Evolutionary conservation across 2,888 invertebrate species (phyloP), one percentile per base, ranked within the genome.

Genomic region (Didymodactylos carnosus): DNA sequence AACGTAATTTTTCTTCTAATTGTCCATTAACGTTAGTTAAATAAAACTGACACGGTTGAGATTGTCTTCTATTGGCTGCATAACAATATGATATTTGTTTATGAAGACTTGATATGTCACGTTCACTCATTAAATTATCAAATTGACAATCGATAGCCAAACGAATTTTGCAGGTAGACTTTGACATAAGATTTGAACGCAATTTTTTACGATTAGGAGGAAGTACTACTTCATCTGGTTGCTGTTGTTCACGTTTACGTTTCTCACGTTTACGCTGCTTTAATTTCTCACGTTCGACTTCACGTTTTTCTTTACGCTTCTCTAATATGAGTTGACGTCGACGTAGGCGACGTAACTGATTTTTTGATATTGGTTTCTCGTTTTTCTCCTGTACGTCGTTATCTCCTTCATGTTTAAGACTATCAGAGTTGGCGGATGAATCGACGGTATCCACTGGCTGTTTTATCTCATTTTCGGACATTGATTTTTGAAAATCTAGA

Each of bases 141-240:
- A 92, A 94, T 80, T 91, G 91, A 80, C 94, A 87, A 82, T 97
- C 95, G 77, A 97, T 88, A 23, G 89, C 89, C 23, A 95, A 86
- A 73, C 86, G 86, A 73, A 88, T 86, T 83, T 88, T 88, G 80
- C 88, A 89, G 72, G 86, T 84, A 76, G 89, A 88, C 16, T 72
- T 51, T 19, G 69, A 69, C 75, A 75, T 75, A 7, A 46, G 23
- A 27, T 70, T 69, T 46, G 39, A 51, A 35, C 46, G 69, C 39
- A 73, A 51, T 51, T 69, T 35, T 51, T 70, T 69, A 25, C 69
- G 72, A 49, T 69, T 71, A 10, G 27, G 19, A 46, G 69, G 72
- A n/a, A 69, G 39, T 8, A 69, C 62, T 23, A 69, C 40, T 29
- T 40, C 69, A 40, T 72, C 72, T 16, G 69, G n/a, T 1, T 69